Conservation (phyloP, 2,888 invertebrate genomes). For the Nesidiocoris tenuis region DNA sequence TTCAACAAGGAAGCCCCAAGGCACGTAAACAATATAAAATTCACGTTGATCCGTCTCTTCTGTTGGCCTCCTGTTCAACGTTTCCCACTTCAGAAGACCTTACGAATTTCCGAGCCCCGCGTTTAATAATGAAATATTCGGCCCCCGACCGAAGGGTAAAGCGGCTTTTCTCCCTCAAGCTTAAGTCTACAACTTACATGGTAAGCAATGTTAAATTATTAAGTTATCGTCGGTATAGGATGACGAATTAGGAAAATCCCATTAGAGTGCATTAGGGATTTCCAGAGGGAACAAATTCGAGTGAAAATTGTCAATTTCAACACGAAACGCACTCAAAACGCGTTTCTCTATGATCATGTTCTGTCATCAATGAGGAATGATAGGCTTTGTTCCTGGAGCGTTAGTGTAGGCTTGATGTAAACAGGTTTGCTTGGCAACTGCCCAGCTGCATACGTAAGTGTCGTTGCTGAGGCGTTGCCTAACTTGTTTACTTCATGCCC, state of each 20-base stretch:
- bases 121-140: background rate
- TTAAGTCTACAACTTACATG: background rate
- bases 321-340: too few relatives aligned
- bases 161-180: background rate
- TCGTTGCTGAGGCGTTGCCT: too few relatives aligned
- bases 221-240: background rate
- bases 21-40: slow-evolving; percentile 27
- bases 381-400: too few relatives aligned
- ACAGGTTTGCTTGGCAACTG: too few relatives aligned
- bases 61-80: background rate
- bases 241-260: background rate
- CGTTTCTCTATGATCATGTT: too few relatives aligned
- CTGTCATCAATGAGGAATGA: too few relatives aligned
- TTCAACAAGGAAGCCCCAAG: slow-evolving; percentile 6
- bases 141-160: background rate
- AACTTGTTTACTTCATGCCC: too few relatives aligned
- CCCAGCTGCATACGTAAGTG: too few relatives aligned
- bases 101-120: background rate
- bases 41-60: slow-evolving; percentile 16
- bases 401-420: too few relatives aligned
- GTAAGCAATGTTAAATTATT: background rate
- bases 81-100: background rate
- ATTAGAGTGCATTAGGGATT: too few relatives aligned
- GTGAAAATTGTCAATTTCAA: too few relatives aligned
- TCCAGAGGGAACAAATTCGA: too few relatives aligned